phyloP scores from a whole-genome alignment of 2,113 vertebrate genomes.

The Phrynosoma platyrhinos region DNA sequence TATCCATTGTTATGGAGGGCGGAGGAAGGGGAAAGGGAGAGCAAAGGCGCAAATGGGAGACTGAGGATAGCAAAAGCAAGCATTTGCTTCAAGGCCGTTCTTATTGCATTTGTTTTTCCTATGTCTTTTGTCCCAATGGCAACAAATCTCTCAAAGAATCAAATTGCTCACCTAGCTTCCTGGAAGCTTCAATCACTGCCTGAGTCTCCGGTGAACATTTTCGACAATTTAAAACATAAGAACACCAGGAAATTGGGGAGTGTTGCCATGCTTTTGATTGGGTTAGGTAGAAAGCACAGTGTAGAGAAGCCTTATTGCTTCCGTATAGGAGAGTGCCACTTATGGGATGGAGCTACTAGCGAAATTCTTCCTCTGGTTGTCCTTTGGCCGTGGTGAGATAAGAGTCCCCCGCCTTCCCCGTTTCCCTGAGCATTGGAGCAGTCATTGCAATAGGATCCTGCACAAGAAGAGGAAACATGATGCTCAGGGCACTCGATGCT shows the following conservation, averaged over 20 bases:
- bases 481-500: not conserved
- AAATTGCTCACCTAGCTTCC: slow-evolving; percentile 58
- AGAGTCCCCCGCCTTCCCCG: not conserved
- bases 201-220: slow-evolving; percentile 47
- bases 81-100: slow-evolving; percentile 52
- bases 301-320: not conserved
- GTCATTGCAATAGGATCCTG: not conserved
- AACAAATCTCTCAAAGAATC: slow-evolving; percentile 52
- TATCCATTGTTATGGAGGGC: no score
- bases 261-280: not conserved
- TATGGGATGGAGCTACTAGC: no score
- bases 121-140: slow-evolving; percentile 35
- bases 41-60: not conserved
- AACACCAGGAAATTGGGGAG: not conserved
- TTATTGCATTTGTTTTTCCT: slow-evolving; percentile 66
- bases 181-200: slow-evolving; percentile 54
- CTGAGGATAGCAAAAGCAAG: not conserved
- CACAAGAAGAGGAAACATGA: not conserved
- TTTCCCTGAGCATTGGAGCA: not conserved
- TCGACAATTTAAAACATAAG: slow-evolving; percentile 54
- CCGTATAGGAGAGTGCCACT: not conserved
- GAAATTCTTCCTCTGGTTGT: not conserved
- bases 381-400: not conserved
- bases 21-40: no score
- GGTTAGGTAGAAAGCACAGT: not conserved